A percentile compares a stretch with the other conserved stretches of the same genome.
Evolutionary conservation across 2,797 vertebrate genomes (phyloP).

Genomic region (Natrix natrix): DNA sequence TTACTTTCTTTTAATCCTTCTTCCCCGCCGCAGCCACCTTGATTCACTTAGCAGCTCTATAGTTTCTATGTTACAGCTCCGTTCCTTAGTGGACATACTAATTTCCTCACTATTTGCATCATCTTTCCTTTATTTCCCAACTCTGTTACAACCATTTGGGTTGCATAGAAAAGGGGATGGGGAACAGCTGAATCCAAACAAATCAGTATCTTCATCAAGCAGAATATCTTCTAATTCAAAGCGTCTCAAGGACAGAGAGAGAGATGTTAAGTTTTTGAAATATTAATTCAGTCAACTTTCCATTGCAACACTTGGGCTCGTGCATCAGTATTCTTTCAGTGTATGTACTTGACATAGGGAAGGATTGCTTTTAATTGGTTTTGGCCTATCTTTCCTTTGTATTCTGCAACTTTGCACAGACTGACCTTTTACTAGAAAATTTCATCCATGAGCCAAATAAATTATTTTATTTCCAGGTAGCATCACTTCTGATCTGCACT

Average conservation of each 20-base stretch:
- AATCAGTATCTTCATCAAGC: not conserved
- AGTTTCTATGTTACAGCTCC: not conserved
- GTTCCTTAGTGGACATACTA: not conserved
- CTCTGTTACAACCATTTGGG: not conserved
- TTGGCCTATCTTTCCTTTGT: slow-evolving; percentile 43
- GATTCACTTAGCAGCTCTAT: not conserved
- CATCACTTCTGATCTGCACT: slow-evolving; percentile 9
- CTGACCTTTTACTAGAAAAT: slow-evolving; percentile 45
- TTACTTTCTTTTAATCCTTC: not conserved
- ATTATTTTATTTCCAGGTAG: slow-evolving; percentile 28
- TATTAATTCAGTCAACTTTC: slow-evolving; percentile 57
- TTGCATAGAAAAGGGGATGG: not conserved
- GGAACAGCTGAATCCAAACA: not conserved
- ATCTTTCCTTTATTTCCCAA: not conserved
- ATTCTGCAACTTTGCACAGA: slow-evolving; percentile 41
- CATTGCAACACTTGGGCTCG: slow-evolving; percentile 44
- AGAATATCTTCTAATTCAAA: not conserved
- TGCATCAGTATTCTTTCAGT: not conserved
- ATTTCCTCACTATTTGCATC: not conserved
- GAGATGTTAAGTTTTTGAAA: not conserved
- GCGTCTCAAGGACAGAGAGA: not conserved
- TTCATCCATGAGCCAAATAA: slow-evolving; percentile 39
- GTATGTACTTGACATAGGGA: not conserved
- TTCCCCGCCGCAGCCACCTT: too few relatives aligned
- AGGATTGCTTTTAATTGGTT: slow-evolving; percentile 43